Evolutionary conservation across 1,140 invertebrate genomes (phyloP).

Genomic region (Drosophila melanica): DNA sequence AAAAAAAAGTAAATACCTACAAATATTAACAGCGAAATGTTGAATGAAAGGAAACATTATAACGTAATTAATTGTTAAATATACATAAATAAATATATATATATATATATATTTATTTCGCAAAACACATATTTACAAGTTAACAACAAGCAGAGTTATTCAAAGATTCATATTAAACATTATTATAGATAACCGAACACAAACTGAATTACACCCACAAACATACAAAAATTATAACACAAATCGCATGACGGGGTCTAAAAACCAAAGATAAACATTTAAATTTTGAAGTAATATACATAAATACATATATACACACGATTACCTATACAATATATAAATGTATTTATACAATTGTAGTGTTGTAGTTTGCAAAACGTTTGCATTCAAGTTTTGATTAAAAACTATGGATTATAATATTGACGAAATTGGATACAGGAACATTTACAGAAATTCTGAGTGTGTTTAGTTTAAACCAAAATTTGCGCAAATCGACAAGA

Average conservation of each 20-base stretch:
- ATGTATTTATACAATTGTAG: constrained; percentile 73
- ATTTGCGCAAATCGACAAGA: constrained; percentile 65
- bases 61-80: constrained; percentile 78
- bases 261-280: constrained; percentile 75
- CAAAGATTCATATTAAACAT: constrained; percentile 58
- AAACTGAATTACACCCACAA: constrained; percentile 23
- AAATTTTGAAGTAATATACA: constrained; percentile 67
- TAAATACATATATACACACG: constrained; percentile 47
- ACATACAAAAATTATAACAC: constrained; percentile 21
- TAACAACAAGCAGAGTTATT: constrained; percentile 68
- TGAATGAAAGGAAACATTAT: constrained; percentile 24
- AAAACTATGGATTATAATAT: constrained; percentile 52
- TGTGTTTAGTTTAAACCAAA: constrained; percentile 67
- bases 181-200: constrained; percentile 53
- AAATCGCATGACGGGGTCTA: constrained; percentile 34
- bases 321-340: constrained; percentile 51
- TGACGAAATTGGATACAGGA: constrained; percentile 78
- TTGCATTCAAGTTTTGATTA: constrained; percentile 51
- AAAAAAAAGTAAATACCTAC: constrained; percentile 30
- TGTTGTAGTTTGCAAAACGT: constrained; percentile 66
- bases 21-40: constrained; percentile 20
- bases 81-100: constrained; percentile 52
- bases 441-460: constrained; percentile 79
- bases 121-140: constrained; percentile 75
- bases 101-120: constrained; percentile 54